These are phyloP conservation scores for Balaenoptera acutorostrata DNA, from an alignment of 2,113 vertebrate genomes.

Conservation along the genomic window DNA sequence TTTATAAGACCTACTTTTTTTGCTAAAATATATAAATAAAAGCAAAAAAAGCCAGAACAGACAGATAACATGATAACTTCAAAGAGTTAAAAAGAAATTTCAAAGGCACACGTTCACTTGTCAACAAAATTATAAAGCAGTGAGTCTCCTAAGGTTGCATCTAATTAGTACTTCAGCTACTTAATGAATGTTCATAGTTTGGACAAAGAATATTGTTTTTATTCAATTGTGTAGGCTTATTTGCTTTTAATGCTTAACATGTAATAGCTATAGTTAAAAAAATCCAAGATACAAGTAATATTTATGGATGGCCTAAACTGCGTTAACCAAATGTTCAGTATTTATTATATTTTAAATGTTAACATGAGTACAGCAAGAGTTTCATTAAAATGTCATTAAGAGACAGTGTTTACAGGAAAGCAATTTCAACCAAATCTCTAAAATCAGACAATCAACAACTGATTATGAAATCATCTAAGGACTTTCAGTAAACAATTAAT, in stretches of 20 bases:
- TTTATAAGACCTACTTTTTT: not conserved
- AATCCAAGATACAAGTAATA: not conserved
- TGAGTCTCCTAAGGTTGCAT: not conserved
- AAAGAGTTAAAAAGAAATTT: not conserved
- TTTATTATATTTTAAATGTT: not conserved
- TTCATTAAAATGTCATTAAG: not conserved
- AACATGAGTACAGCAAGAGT: not conserved
- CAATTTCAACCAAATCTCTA: not conserved
- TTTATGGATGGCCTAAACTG: not conserved
- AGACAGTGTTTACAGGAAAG: not conserved
- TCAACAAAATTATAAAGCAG: constrained; percentile 15
- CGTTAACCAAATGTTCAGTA: not conserved
- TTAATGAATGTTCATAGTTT: constrained; percentile 10
- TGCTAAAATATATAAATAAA: not conserved
- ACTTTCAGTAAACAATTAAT: not conserved
- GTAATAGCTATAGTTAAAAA: not conserved
- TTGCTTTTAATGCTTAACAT: constrained; percentile 22
- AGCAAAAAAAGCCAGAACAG: not conserved
- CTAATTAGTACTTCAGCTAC: constrained; percentile 7
- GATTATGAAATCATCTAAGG: not conserved
- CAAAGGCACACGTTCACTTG: not conserved
- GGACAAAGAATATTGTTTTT: not conserved
- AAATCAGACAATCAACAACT: not conserved
- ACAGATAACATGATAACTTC: not conserved
- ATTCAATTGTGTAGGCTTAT: not conserved